Conservation (phyloP, 1,140 invertebrate genomes). For the Drosophila serrata region DNA sequence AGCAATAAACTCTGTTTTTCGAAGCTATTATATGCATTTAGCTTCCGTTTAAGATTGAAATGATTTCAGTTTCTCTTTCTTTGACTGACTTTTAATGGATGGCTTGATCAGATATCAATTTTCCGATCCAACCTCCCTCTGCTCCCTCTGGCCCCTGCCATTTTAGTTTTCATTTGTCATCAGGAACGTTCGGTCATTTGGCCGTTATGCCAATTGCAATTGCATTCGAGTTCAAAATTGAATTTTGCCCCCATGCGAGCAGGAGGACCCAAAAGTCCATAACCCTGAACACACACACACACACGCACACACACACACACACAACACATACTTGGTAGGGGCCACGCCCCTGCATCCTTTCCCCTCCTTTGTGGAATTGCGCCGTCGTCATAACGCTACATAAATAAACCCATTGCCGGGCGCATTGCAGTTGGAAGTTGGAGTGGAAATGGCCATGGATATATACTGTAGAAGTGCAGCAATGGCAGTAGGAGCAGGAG, state of each 20-base stretch:
- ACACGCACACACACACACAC: conserved; percentile 28
- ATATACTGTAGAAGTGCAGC: not conserved
- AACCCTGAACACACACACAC: conserved; percentile 38
- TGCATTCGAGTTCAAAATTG: conserved; percentile 75
- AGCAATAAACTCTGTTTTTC: not conserved
- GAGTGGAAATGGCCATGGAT: conserved; percentile 13
- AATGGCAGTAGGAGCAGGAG: not conserved
- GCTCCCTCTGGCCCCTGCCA: conserved; percentile 10
- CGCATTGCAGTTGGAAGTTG: conserved; percentile 67
- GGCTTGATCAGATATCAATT: conserved; percentile 15
- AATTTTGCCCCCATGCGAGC: conserved; percentile 51
- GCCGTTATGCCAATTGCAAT: conserved; percentile 78
- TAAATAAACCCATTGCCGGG: conserved; percentile 78
- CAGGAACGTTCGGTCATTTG: conserved; percentile 63
- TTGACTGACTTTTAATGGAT: conserved; percentile 24
- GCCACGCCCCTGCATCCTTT: conserved; percentile 16
- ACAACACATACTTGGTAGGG: conserved; percentile 1
- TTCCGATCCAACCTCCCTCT: not conserved
- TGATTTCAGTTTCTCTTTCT: not conserved
- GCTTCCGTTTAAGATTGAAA: not conserved
- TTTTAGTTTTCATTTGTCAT: conserved; percentile 82
- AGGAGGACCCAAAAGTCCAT: conserved; percentile 47
- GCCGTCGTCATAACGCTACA: conserved; percentile 76
- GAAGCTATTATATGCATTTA: not conserved
- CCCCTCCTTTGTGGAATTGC: conserved; percentile 44